Conservation (phyloP, 2,113 vertebrate species). For the Rafetus swinhoei region DNA sequence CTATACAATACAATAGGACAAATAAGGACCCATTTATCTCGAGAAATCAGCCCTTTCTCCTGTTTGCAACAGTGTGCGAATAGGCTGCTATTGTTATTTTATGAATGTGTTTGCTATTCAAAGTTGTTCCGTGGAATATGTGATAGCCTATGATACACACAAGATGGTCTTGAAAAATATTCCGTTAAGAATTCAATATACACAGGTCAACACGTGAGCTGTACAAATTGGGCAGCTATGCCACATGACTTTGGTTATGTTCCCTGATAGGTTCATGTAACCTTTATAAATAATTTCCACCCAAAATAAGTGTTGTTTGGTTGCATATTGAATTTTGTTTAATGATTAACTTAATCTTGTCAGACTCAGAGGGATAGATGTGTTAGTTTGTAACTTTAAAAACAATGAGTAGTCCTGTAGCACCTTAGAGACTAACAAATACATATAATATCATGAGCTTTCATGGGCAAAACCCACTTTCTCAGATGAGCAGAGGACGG, state of each 20-base stretch:
- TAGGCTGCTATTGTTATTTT: conserved; percentile 36
- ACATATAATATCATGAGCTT: too few relatives aligned
- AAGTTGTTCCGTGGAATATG: conserved; percentile 32
- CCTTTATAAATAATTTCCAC: conserved; percentile 36
- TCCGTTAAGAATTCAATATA: conserved; percentile 43
- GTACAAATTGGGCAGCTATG: conserved; percentile 5
- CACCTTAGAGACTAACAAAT: too few relatives aligned
- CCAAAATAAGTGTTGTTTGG: not conserved
- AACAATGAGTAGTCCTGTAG: too few relatives aligned
- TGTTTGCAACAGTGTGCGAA: conserved; percentile 57
- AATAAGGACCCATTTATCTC: conserved; percentile 65
- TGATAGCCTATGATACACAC: conserved; percentile 22
- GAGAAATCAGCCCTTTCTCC: conserved; percentile 62
- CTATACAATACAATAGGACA: conserved; percentile 51
- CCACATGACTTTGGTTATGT: conserved; percentile 42
- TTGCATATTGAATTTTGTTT: conserved; percentile 36
- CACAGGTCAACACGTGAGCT: conserved; percentile 15
- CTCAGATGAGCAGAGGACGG: too few relatives aligned
- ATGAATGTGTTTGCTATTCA: conserved; percentile 54
- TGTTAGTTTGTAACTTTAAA: too few relatives aligned
- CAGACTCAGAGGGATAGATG: too few relatives aligned
- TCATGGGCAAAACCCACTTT: too few relatives aligned
- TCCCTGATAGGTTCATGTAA: conserved; percentile 43
- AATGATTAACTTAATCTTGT: not conserved
- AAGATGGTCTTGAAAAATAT: conserved; percentile 14